These are phyloP conservation scores for Himalopsyche japonica DNA, from an alignment of 2,888 invertebrate genomes.

Conservation along the genomic window DNA sequence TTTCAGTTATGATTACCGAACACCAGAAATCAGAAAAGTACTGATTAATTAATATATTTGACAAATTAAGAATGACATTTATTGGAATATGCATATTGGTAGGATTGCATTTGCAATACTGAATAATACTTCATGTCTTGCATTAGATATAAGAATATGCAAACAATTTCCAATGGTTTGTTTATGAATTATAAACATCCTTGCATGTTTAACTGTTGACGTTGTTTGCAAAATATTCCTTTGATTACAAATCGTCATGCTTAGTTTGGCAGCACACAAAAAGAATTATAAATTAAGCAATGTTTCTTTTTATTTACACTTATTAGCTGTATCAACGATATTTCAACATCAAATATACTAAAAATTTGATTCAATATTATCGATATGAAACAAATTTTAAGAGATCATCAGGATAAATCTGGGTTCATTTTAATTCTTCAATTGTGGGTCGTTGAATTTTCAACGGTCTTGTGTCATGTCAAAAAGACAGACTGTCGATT, in stretches of 20 bases:
- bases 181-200: background rate
- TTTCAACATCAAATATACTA: no score
- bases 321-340: no score
- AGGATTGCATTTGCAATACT: background rate
- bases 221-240: background rate
- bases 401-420: no score
- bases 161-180: background rate
- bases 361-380: no score
- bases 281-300: background rate
- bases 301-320: no score
- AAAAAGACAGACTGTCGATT: no score
- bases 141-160: background rate
- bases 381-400: no score
- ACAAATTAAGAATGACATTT: background rate
- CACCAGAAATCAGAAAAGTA: slow-evolving; percentile 19
- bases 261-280: background rate
- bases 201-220: background rate
- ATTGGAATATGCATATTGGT: slow-evolving; percentile 5
- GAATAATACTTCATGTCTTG: background rate
- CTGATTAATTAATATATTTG: slow-evolving; percentile 5
- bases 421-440: no score
- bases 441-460: no score
- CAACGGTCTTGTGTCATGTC: no score
- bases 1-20: slow-evolving; percentile 14
- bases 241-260: background rate